Conservation (phyloP, 2,113 vertebrate species). For the Asarcornis scutulata region DNA sequence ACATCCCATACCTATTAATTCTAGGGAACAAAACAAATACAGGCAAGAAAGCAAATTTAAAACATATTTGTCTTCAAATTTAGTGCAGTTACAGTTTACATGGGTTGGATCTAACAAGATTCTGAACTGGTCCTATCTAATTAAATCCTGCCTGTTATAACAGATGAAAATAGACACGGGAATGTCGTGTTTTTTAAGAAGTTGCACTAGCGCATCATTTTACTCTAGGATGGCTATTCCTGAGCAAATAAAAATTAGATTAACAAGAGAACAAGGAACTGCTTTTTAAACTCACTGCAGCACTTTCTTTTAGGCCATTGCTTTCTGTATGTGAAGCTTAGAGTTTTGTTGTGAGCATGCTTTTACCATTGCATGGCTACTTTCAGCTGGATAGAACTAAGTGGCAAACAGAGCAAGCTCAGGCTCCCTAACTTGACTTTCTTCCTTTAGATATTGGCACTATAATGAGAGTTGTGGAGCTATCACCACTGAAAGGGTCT, state of each 20-base stretch:
- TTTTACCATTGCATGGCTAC: neutral
- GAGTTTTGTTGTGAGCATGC: neutral
- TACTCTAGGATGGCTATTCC: neutral
- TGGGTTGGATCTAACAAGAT: neutral
- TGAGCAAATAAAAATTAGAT: neutral
- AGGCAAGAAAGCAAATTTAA: neutral
- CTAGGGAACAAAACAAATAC: neutral
- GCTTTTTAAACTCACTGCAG: neutral
- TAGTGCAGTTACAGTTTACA: neutral
- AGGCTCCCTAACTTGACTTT: neutral
- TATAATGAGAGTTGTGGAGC: constrained; percentile 98
- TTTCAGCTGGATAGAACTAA: neutral
- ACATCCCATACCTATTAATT: neutral
- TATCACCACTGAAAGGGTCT: constrained; percentile 95
- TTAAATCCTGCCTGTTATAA: neutral
- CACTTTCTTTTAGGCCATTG: neutral
- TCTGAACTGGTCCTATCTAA: neutral
- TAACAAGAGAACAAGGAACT: neutral
- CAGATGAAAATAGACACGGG: neutral
- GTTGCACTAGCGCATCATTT: neutral
- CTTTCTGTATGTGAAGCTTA: rapidly evolving
- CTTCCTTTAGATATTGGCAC: constrained; percentile 92
- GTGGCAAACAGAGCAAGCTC: neutral
- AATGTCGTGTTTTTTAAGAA: neutral
- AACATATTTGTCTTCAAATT: neutral